Evolutionary conservation across 92 coral and sea anemone species (phyloP).

Genomic region (Montipora capitata): DNA sequence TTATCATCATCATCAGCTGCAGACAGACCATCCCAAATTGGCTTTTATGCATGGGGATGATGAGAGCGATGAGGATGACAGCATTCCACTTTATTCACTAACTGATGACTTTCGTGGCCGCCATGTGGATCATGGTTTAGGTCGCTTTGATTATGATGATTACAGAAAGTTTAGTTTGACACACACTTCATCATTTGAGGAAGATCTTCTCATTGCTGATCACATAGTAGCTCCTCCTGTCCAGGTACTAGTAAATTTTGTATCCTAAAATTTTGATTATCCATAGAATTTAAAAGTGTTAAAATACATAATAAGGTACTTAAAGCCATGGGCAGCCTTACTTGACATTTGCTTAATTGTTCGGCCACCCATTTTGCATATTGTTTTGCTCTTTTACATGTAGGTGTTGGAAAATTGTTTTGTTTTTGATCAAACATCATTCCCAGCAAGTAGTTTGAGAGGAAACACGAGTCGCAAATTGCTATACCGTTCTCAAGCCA

Average conservation of each 20-base stretch:
- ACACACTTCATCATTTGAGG: slow-evolving; percentile 88
- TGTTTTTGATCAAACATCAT: too few relatives aligned
- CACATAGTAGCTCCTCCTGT: slow-evolving; percentile 79
- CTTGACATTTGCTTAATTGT: too few relatives aligned
- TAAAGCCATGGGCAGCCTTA: too few relatives aligned
- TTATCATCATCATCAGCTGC: not conserved
- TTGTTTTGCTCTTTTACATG: too few relatives aligned
- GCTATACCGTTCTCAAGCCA: too few relatives aligned
- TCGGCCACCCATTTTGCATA: too few relatives aligned
- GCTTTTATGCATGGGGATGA: slow-evolving; percentile 81
- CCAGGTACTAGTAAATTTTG: slow-evolving; percentile 66
- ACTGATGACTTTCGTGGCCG: slow-evolving; percentile 77
- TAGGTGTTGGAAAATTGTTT: too few relatives aligned
- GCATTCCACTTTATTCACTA: slow-evolving; percentile 82
- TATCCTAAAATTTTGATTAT: not conserved
- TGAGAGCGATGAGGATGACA: slow-evolving; percentile 91
- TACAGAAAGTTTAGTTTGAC: slow-evolving; percentile 73
- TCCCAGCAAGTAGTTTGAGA: too few relatives aligned
- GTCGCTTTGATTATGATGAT: slow-evolving; percentile 75
- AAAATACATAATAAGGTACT: too few relatives aligned
- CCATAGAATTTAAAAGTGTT: not conserved
- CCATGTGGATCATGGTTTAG: slow-evolving; percentile 60
- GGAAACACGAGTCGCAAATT: too few relatives aligned
- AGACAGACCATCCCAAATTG: slow-evolving; percentile 65
- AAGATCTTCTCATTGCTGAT: slow-evolving; percentile 85